Base-by-base conservation (phyloP, 2,888 invertebrate genomes). In the Acrobasis suavella region DNA sequence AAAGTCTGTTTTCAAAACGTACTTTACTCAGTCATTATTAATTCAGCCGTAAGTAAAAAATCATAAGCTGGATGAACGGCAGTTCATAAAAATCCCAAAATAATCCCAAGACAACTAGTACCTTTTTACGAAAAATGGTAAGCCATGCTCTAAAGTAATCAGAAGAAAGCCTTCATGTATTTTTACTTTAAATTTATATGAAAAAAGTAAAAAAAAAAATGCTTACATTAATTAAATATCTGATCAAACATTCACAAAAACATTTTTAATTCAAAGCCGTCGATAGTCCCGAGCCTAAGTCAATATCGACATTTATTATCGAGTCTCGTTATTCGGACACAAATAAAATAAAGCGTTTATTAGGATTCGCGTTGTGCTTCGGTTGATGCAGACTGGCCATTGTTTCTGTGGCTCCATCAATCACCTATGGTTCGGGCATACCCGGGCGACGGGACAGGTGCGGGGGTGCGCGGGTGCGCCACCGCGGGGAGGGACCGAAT, bases 331-430 rank as follows among this genome's bases (percentile, higher is more conserved):
- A 87, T 89, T 83, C 84, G 69, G 75, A 73, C 76, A 83, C 85
- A 91, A 92, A 90, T 89, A 91, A 92, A 91, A 91, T 87, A 89
- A 91, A 89, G 87, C 88, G 86, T 89, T 88, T 90, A 91, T 92
- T 92, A 91, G 87, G 85, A 91, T 89, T 92, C 91, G 89, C 89
- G 83, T 82, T 86, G 86, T 85, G 80, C 82, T 75, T 78, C 81
- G 84, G 80, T 78, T 51, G 51, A 51, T 81, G 82, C 80, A 80
- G 80, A 85, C 80, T 85, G 86, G 84, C 92, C 86, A 92, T 92
- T 92, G 92, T 92, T 90, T 89, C 88, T 86, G 78, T 73, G 76
- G 76, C 78, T 87, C 89, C 85, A 92, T 92, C 92, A 92, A 92
- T 92, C 92, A 92, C 85, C 78, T 82, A 85, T 84, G 80, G 86